Evolutionary conservation across 92 coral and sea anemone species (phyloP).

Genomic region (Phymanthus crucifer): DNA sequence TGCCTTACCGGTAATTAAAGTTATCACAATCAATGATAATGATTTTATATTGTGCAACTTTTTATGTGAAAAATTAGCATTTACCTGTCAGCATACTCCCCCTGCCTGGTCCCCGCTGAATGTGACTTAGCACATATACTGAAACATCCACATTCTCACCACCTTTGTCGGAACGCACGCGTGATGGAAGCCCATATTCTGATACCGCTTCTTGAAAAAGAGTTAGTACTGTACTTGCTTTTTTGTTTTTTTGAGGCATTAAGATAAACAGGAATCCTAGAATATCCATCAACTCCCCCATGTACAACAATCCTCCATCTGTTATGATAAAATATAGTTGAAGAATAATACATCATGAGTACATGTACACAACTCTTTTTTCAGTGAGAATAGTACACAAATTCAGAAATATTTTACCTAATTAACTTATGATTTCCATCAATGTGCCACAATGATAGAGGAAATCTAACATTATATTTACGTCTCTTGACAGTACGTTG

Average conservation of each 20-base stretch:
- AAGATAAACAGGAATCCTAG: too few species aligned
- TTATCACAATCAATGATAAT: too few species aligned
- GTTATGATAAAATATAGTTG: too few species aligned
- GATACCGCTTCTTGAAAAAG: slow-evolving; percentile 35
- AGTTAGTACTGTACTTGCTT: too few species aligned
- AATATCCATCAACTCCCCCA: too few species aligned
- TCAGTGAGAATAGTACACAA: not conserved
- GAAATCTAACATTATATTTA: slow-evolving; percentile 13
- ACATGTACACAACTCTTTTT: too few species aligned
- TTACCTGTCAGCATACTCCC: slow-evolving; percentile 43
- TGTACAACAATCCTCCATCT: too few species aligned
- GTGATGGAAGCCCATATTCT: slow-evolving; percentile 51
- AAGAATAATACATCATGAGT: not conserved
- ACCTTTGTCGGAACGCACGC: slow-evolving; percentile 48
- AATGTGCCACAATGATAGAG: slow-evolving; percentile 30
- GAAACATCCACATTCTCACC: slow-evolving; percentile 13
- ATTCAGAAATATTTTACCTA: not conserved
- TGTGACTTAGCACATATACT: slow-evolving; percentile 11
- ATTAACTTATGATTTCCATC: not conserved
- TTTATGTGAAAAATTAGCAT: too few species aligned
- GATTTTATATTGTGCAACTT: too few species aligned
- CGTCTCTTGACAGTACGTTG: slow-evolving; percentile 22
- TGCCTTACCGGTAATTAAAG: too few species aligned
- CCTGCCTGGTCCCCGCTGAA: slow-evolving; percentile 37
- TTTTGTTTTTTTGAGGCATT: too few species aligned